These are phyloP conservation scores for Leptopilina myrica DNA, from an alignment of 2,888 invertebrate species.

Conservation along the genomic window DNA sequence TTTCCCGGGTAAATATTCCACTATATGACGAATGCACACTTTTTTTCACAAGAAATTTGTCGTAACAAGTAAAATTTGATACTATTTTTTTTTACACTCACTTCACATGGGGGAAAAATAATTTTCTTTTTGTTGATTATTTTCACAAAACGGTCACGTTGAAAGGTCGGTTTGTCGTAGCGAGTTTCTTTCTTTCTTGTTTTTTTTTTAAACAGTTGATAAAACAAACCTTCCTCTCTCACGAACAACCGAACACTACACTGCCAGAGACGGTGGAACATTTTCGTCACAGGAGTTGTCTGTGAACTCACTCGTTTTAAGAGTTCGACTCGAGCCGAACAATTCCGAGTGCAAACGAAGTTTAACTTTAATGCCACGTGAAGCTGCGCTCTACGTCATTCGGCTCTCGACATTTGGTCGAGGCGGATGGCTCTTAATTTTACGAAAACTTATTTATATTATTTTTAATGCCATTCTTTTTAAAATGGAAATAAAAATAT, in stretches of 20 bases:
- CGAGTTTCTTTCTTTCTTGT: background rate
- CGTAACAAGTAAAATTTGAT: too few relatives aligned
- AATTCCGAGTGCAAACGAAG: conserved; percentile 47
- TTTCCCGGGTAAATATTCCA: too few relatives aligned
- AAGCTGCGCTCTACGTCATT: conserved; percentile 50
- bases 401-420: conserved; percentile 50
- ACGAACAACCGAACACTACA: conserved; percentile 53
- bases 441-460: too few relatives aligned
- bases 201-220: background rate
- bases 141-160: too few relatives aligned
- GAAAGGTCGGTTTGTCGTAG: background rate
- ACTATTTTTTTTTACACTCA: background rate
- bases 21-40: too few relatives aligned
- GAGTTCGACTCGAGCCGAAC: conserved; percentile 52
- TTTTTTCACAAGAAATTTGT: background rate
- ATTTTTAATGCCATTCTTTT: too few relatives aligned
- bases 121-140: too few relatives aligned
- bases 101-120: conserved; percentile 11
- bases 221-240: background rate
- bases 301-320: conserved; percentile 47
- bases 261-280: conserved; percentile 55
- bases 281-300: conserved; percentile 58
- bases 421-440: background rate
- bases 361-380: conserved; percentile 50
- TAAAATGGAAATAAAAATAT: too few relatives aligned